Base-by-base conservation (phyloP, 2,113 vertebrate genomes). In the Malaclemys terrapin region DNA sequence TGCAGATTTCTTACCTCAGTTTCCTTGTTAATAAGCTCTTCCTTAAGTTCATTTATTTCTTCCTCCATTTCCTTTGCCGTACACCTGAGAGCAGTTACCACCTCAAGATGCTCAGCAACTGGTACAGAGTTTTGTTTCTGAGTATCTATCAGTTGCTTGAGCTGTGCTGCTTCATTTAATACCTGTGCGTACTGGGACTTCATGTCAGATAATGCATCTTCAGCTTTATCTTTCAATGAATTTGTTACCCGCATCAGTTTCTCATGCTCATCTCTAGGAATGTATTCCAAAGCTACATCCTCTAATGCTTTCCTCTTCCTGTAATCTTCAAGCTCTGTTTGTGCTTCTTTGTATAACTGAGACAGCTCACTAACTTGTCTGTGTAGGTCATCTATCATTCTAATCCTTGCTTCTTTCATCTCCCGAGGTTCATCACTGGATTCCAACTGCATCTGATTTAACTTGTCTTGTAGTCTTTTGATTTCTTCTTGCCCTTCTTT, bases 401-500 rank as follows among this genome's bases (percentile, higher is more conserved):
- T 98, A 25, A 98, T 98, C 94, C 98, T 98, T 69, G 98, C 98
- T 10, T 98, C 98, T 96, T 99, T 99, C 98, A 98, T 98, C 91
- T 99, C 99, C 57, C 98, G 98, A 76, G 99, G 97, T 97, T 99
- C 99, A 80, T 98, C 98, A 24, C 97, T 98, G 8, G 98, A 97
- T 85, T 99, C 98, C 24, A 98, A 98, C 0, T 98, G 98, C 24
- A 98, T 94, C 8, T 99, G 99, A 75, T 97, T 98, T 50, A 99
- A 96, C 38, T 99, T 98, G 47, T 99, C 99, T 97, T 99, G 98
- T 3, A 99, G 98, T 93, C 98, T 98, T 96, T 94, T 98, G 65
- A 99, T 99, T 97, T 99, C 99, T 94, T 99, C 99, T 95, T 99
- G 98, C 5, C 99, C 99, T 89, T 99, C 99, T 88, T 98, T 98